Base-by-base conservation (phyloP, 2,797 vertebrate species). In the Sandelia bainsii region DNA sequence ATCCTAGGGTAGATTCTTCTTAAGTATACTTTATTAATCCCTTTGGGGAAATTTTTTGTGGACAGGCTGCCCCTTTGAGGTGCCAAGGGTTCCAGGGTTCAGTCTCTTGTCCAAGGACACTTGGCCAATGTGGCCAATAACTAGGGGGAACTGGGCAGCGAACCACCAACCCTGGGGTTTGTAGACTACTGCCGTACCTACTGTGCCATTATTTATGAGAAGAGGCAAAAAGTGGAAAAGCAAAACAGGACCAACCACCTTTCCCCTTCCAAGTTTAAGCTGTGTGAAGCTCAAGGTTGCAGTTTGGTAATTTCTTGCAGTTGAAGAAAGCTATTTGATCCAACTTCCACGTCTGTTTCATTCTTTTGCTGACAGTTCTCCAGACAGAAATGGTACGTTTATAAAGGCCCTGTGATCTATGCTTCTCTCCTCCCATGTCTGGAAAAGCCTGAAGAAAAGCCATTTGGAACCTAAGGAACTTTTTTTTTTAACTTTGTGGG, bases 341-440 rank as follows among this genome's bases (percentile, higher is more conserved):
- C 32, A 57, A 65, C 23, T 65, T 62, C 20, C 20, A 73, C 8
- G 46, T 65, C 54, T 75, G 19, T 56, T 62, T 62, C 19, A 72
- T 75, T 75, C 37, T 63, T 72, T 66, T 42, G 20, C 69, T 70
- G 75, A 81, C 77, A 64, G 63, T 45, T 82, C 49, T 46, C 54
- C 34, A 81, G 62, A 77, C 64, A 61, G 66, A 83, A 73, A 65
- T 69, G 32, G 46, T 23, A 29, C 40, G 5, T 42, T 5, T 49
- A 74, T 75, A 60, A 69, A 75, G 44, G 22, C 39, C 13, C 14
- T 39, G 4, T 61, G 79, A 80, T 78, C 57, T 78, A 61, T 42
- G 45, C 9, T 68, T 32, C 65, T 57, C 20, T 56, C 27, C 62
- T 66, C 34, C 52, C 20, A 20, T 51, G 25, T 67, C 70, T 76